phyloP scores from a whole-genome alignment of 2,113 vertebrate genomes.

The Pontoporia blainvillei region DNA sequence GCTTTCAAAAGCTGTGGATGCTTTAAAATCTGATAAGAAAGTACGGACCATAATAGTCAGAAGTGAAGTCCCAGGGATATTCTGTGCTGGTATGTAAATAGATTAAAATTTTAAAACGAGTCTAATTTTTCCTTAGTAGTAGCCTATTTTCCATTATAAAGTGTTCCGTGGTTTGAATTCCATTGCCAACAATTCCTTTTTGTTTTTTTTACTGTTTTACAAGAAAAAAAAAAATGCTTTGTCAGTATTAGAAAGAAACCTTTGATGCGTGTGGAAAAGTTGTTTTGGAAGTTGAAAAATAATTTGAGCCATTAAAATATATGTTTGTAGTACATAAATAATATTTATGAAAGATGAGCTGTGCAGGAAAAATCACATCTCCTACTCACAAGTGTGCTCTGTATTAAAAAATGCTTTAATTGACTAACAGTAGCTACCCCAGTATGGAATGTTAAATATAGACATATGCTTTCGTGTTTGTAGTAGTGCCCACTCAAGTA shows the following conservation, averaged over 20 bases:
- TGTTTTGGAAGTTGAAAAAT: not conserved
- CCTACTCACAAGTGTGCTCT: not conserved
- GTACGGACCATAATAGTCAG: slow-evolving; percentile 93
- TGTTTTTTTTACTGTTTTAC: not conserved
- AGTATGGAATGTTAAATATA: not conserved
- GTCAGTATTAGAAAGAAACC: slow-evolving; percentile 59
- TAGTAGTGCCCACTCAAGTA: not conserved
- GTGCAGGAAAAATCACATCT: not conserved
- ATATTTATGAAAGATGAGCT: not conserved
- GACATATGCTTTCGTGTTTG: not conserved
- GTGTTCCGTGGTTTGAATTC: slow-evolving; percentile 6
- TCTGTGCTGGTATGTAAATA: slow-evolving; percentile 94
- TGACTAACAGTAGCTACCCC: too few species aligned
- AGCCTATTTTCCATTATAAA: slow-evolving; percentile 59
- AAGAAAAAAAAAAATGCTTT: not conserved
- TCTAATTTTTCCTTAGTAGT: not conserved
- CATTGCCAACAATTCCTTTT: slow-evolving; percentile 47
- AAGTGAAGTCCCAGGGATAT: slow-evolving; percentile 96
- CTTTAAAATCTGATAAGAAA: slow-evolving; percentile 93
- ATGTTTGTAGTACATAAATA: not conserved
- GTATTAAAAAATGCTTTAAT: not conserved
- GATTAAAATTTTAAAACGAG: slow-evolving; percentile 53
- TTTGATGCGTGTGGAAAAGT: slow-evolving; percentile 11
- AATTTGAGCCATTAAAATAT: not conserved
- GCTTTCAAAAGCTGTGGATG: slow-evolving; percentile 93